These are phyloP conservation scores for Lysandra coridon DNA, from an alignment of 2,888 invertebrate genomes.

Conservation along the genomic window DNA sequence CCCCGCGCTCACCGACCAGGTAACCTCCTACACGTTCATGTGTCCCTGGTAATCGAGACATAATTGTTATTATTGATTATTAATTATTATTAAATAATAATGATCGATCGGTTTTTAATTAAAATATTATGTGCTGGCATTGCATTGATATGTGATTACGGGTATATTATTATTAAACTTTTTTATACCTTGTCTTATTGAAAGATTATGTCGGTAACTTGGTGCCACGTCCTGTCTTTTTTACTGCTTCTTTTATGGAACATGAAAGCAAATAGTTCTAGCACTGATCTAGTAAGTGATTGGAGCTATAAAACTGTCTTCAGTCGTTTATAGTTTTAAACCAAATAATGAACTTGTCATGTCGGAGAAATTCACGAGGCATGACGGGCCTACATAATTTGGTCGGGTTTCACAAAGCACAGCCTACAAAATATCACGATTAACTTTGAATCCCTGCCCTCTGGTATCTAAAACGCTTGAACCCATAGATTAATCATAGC, in stretches of 20 bases:
- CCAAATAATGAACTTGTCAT: not conserved
- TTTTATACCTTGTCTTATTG: not conserved
- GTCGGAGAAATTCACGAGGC: no score
- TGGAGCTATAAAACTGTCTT: not conserved
- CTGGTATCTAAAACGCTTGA: no score
- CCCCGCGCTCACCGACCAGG: conserved; percentile 86
- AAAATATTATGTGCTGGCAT: not conserved
- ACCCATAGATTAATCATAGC: no score
- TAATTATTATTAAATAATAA: not conserved
- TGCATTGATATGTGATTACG: no score
- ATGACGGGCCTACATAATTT: no score
- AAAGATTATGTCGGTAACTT: not conserved
- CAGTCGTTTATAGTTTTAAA: not conserved
- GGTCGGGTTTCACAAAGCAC: no score
- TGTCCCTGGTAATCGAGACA: conserved; percentile 11
- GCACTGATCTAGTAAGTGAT: not conserved
- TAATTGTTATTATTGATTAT: conserved; percentile 18
- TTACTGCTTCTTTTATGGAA: conserved; percentile 2
- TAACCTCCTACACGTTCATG: conserved; percentile 48
- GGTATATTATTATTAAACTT: no score
- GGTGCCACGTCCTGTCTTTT: not conserved
- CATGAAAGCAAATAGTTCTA: not conserved
- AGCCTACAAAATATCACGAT: no score
- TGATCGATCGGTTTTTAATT: not conserved
- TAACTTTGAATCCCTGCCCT: no score